A percentile compares a stretch with the other conserved stretches of the same genome.
These are phyloP conservation scores for human DNA, from an alignment of 2,113 vertebrate genomes.

Conservation along the genomic window DNA sequence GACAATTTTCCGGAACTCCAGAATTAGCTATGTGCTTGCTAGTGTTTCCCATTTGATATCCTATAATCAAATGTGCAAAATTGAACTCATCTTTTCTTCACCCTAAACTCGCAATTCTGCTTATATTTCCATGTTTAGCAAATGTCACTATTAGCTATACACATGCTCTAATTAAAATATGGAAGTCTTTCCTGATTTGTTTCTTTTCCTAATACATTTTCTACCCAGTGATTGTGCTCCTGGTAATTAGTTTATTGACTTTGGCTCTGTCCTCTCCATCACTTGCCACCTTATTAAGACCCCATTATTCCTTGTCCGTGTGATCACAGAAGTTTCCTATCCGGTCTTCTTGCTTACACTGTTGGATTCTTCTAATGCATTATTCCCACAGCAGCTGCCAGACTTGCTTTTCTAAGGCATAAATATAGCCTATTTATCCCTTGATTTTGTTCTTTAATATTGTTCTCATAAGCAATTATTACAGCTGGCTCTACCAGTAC, in stretches of 20 bases:
- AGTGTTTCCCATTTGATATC: not conserved
- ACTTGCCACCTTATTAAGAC: not conserved
- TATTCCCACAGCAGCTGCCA: not conserved
- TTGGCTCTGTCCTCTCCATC: not conserved
- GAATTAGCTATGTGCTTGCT: not conserved
- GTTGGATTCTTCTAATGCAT: not conserved
- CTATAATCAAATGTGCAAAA: not conserved
- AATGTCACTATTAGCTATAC: not conserved
- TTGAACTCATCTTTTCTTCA: not conserved
- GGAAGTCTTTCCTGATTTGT: not conserved
- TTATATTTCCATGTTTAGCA: not conserved
- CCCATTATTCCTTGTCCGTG: not conserved
- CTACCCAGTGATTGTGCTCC: not conserved
- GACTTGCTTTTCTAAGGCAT: not conserved
- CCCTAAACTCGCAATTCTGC: not conserved
- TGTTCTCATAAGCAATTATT: not conserved
- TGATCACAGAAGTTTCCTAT: not conserved
- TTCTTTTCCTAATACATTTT: not conserved
- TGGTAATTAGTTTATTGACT: not conserved
- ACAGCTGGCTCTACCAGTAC: no score
- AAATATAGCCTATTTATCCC: not conserved
- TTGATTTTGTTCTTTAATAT: not conserved
- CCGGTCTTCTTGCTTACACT: not conserved
- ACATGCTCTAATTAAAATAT: not conserved
- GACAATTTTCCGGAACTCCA: not conserved